Evolutionary conservation across 2,888 invertebrate species (phyloP), one percentile per base, ranked within the genome.

Genomic region (Galerucella pusilla): DNA sequence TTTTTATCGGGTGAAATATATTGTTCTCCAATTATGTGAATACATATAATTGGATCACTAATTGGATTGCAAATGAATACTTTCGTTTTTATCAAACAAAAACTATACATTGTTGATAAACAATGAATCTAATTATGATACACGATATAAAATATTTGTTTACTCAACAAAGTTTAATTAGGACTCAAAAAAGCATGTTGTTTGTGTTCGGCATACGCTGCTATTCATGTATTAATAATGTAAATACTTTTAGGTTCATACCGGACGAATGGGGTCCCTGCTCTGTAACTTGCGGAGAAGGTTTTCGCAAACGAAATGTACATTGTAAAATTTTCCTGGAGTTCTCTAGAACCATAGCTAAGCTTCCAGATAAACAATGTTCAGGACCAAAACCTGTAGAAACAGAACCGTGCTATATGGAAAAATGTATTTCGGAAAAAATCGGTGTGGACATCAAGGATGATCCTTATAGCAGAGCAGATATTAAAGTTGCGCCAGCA

Each of bases 321-420:
- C 93, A 94, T 82, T 99, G 99, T 89, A 96, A 96, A 89, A 97
- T 98, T 83, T 97, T 95, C 88, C 89, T 98, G 77, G 96, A 97
- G 87, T 97, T 97, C 87, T 96, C 97, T 74, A 91, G 94, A 80
- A 96, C 96, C 0, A 93, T 96, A 70, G 96, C 96, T 6, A 95
- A 94, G 80, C 89, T 97, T 11, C 96, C 97, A 0, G 97, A 97
- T 85, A 91, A 92, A 70, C 93, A 97, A 84, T 98, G 98, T 85
- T 92, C 93, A 82, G 97, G 96, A 0, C 92, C 92, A 0, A 96
- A 96, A 84, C 97, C 97, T 0, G 86, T 91, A 0, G 94, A 95
- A 80, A 92, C 92, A 0, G 96, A 97, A 85, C 90, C 93, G 83
- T 98, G 97, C 84, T 91, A 92, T 28, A 91, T 93, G 90, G 93